phyloP scores from a whole-genome alignment of 2,888 invertebrate genomes.

The Molanna angustata region DNA sequence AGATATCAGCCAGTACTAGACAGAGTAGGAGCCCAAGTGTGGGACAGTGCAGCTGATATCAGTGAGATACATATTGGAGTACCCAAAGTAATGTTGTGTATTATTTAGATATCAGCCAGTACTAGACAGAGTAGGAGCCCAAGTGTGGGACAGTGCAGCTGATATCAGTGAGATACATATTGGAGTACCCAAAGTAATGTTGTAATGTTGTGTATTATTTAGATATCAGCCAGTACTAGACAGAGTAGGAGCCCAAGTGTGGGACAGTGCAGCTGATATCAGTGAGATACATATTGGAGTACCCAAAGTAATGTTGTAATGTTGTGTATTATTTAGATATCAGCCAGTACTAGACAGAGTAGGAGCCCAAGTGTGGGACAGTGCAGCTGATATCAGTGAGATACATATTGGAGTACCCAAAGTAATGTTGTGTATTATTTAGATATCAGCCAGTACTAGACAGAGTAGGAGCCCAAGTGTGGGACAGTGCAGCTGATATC shows the following conservation, averaged over 20 bases:
- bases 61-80: conserved; percentile 67
- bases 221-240: conserved; percentile 63
- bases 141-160: conserved; percentile 87
- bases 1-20: conserved; percentile 63
- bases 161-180: conserved; percentile 69
- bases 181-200: conserved; percentile 70
- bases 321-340: conserved; percentile 43
- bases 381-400: conserved; percentile 74
- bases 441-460: conserved; percentile 63
- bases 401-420: conserved; percentile 66
- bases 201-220: conserved; percentile 36
- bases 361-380: conserved; percentile 85
- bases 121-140: conserved; percentile 69
- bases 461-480: conserved; percentile 76
- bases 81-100: conserved; percentile 51
- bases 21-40: conserved; percentile 76
- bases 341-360: conserved; percentile 65
- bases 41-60: conserved; percentile 84
- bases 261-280: conserved; percentile 84
- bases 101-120: conserved; percentile 55
- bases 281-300: conserved; percentile 67
- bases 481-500: conserved; percentile 84
- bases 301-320: conserved; percentile 64
- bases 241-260: conserved; percentile 76
- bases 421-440: conserved; percentile 39